Base-by-base conservation (phyloP, 1,140 invertebrate genomes). In the Mactra quadrangularis region DNA sequence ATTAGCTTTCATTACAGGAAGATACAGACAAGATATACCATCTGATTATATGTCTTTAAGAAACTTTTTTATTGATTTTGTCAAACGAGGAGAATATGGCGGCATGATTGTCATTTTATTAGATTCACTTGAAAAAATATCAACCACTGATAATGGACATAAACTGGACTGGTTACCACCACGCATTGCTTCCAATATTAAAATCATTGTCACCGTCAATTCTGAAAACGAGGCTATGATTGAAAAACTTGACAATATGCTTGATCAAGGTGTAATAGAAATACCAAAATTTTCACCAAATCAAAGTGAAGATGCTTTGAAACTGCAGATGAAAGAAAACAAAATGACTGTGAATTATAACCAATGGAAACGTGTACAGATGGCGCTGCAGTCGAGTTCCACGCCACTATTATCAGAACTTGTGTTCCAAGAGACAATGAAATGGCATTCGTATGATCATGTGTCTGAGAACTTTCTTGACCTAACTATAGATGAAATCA, bases 321-420 rank as follows among this genome's bases (percentile, higher is more conserved):
- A 87, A 75, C 60, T 71, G 13, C 71, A 89, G 78, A 82, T 91
- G 59, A 83, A 86, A 31, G 60, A 82, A 3, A 68, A 60, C 19
- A 70, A 79, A 15, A 98, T 97, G 90, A 97, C 93, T 13, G 89
- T 99, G 45, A 82, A 84, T 13, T 84, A 84, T n/a, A 79, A 88
- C 3, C 90, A 92, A 74, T 89, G 87, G 86, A 82, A 84, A 60
- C 47, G 86, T 17, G 76, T 92, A 27, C 84, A 89, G 71, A 68
- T 88, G 33, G 87, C 87, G n/a, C 88, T 91, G 41, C 52, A 77
- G 7, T 52, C 66, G 19, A 85, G 84, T 47, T 84, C 84, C 9
- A 60, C 84, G 11, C 90, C 89, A 6, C 52, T 91, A 29, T 90
- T 87, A 50, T 66, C 88, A 33, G 82, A 71, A 25, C 71, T 91